Base-by-base conservation (phyloP, 2,888 invertebrate species). In the Gonocerus acuteangulatus region DNA sequence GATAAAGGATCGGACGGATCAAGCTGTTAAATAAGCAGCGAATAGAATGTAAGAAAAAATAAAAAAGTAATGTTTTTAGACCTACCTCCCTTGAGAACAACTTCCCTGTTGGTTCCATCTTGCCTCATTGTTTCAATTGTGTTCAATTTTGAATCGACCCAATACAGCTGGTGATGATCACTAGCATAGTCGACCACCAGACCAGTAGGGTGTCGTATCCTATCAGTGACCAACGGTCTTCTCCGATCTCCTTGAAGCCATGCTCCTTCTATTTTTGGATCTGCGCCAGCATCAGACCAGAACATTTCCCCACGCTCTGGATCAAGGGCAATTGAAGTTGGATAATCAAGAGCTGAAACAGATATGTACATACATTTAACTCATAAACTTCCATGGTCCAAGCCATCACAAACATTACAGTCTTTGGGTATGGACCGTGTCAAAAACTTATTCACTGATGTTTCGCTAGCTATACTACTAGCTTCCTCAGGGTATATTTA, bases 181-280 rank as follows among this genome's bases (percentile, higher is more conserved):
- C 91, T 91, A 0, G 86, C 82, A 70, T 87, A 89, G 72, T 99
- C 99, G 49, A 99, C 85, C 0, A 94, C 82, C 9, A 99, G 73
- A 2, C 95, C 94, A 0, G 91, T 83, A 0, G 97, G 97, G 70
- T 89, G 87, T 21, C 90, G 80, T 22, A 97, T 82, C 63, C 82
- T 82, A 63, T 90, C 90, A 0, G 86, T 84, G 6, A 95, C 85
- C 2, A 99, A 74, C 0, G 87, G 83, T 58, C 86, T 79, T 1
- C 95, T 81, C 72, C 91, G 88, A 0, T 87, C 88, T 0, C 97
- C 97, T 71, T 95, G 96, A 94, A 97, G 92, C 93, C 95, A 96
- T 1, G 94, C 83, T 2, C 86, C 83, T 73, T 96, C 96, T 65
- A 99, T 94, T 75, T 95, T 96, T 0, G 94, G 91, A 2, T 85